phyloP scores from a whole-genome alignment of 2,113 vertebrate species.

The Anhinga anhinga region DNA sequence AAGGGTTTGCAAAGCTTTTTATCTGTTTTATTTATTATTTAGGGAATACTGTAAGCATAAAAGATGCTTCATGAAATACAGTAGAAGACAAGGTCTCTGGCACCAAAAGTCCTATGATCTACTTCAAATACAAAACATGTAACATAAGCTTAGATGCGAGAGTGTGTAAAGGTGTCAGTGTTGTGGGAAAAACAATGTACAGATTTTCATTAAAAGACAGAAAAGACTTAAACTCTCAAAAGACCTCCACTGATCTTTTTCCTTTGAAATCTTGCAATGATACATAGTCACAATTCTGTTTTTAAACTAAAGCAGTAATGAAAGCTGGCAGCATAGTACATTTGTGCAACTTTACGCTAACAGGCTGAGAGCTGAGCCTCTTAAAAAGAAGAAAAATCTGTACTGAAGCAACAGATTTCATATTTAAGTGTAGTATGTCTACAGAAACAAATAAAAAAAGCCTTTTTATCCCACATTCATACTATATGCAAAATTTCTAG shows the following conservation, averaged over 20 bases:
- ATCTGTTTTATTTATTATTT: not conserved
- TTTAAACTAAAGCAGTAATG: not conserved
- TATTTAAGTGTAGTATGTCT: not conserved
- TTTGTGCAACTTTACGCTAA: not conserved
- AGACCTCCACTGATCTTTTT: not conserved
- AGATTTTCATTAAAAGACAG: not conserved
- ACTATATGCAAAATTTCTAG: not conserved
- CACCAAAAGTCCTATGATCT: not conserved
- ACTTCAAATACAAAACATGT: not conserved
- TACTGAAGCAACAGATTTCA: not conserved
- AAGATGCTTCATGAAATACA: not conserved
- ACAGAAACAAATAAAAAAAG: not conserved
- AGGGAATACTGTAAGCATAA: not conserved
- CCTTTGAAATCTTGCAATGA: not conserved
- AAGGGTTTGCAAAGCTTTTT: not conserved
- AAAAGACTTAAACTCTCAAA: not conserved
- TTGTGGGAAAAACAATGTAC: not conserved
- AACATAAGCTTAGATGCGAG: not conserved
- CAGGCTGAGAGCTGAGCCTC: not conserved
- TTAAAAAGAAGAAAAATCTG: not conserved
- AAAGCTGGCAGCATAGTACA: not conserved
- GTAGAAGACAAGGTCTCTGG: not conserved
- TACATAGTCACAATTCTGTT: not conserved
- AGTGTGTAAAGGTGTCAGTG: not conserved
- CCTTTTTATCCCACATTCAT: not conserved